Evolutionary conservation across 2,888 invertebrate species (phyloP).

Genomic region (Lypha dubia): DNA sequence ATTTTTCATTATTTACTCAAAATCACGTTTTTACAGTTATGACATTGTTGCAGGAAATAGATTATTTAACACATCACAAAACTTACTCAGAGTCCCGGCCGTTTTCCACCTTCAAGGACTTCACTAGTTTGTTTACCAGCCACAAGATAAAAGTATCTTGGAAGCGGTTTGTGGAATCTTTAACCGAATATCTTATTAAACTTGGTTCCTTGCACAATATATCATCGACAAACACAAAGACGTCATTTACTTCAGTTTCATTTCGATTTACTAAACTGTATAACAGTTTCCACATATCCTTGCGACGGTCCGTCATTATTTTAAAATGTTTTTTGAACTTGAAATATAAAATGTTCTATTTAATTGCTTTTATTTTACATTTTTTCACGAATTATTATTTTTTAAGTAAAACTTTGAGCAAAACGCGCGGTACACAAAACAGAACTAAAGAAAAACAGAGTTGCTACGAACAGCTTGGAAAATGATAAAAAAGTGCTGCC

Average conservation of each 20-base stretch:
- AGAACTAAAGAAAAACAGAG: neutral
- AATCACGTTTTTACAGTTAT: too few relatives aligned
- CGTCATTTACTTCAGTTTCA: conserved; percentile 75
- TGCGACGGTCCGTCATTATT: conserved; percentile 77
- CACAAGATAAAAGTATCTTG: conserved; percentile 79
- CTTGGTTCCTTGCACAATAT: conserved; percentile 80
- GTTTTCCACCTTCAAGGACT: conserved; percentile 71
- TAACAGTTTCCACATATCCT: conserved; percentile 81
- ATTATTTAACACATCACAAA: neutral
- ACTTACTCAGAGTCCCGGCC: conserved; percentile 69
- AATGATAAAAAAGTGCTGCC: too few relatives aligned
- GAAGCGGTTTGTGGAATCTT: conserved; percentile 75
- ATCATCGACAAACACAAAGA: conserved; percentile 78
- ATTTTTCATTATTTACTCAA: too few relatives aligned
- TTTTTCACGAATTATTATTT: neutral
- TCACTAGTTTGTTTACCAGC: conserved; percentile 78
- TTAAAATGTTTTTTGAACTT: neutral
- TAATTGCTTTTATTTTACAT: conserved; percentile 10
- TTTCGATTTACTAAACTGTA: conserved; percentile 79
- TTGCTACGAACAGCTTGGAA: neutral
- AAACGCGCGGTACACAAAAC: conserved; percentile 33
- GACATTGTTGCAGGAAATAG: too few relatives aligned
- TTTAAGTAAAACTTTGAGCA: neutral
- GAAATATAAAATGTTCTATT: neutral
- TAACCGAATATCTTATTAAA: conserved; percentile 76